Base-by-base conservation (phyloP, 2,888 invertebrate species). In the Anorthoa munda region DNA sequence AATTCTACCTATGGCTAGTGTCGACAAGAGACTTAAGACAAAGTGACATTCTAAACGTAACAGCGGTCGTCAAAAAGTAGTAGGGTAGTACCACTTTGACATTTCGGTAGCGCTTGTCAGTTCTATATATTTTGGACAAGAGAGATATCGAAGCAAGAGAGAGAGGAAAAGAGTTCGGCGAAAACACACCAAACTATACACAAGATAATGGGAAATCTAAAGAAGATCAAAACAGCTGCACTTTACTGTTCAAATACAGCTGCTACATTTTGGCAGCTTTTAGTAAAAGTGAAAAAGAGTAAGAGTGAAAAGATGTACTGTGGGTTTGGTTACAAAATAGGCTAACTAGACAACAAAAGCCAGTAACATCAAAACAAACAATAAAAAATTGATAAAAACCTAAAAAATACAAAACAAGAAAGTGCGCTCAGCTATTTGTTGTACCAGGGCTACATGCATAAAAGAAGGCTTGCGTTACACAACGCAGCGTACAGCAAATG, bases 391-490 rank as follows among this genome's bases (percentile, higher is more conserved):
- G 15, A 77, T 56, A 75, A 75, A 60, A 69, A 80, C 51, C 13
- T 12, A 26, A 55, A 56, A 48, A 63, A 65, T 26, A 72, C 45
- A 72, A 79, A 45, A 31, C 59, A 65, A 66, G 46, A 72, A 58
- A 58, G 13, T 66, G 50, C 56, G 58, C 70, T 48, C 39, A n/a
- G 70, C 56, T 76, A 72, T 81, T 72, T 81, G 59, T 81, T 76
- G 68, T 81, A 84, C 77, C 69, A 76, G 72, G 69, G 21, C 55
- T 2, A 23, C 72, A 85, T 79, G 67, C 74, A 84, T 84, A 75
- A 78, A 84, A 84, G 75, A 73, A 84, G 75, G 66, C 66, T 75
- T 68, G 71, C 74, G 66, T 77, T 84, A 77, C 85, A 82, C 70
- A 75, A 81, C 76, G 50, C 69, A 68, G 75, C 68, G 21, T 70